Percentiles rank a stretch among this genome's conserved stretches.
These are phyloP conservation scores for Cossypha heuglini DNA, from an alignment of 2,797 vertebrate species.

Conservation along the genomic window DNA sequence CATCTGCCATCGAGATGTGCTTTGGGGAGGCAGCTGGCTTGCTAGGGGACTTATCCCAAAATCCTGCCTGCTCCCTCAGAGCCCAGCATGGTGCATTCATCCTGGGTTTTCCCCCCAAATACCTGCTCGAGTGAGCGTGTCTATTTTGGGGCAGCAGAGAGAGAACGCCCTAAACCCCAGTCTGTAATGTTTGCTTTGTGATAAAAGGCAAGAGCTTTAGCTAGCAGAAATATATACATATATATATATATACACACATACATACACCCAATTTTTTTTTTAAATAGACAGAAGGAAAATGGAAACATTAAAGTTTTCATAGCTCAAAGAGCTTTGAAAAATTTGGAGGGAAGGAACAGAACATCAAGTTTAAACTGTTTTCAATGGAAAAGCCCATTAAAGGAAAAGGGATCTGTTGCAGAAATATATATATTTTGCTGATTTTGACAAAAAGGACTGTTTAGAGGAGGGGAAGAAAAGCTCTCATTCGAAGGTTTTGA, in stretches of 20 bases:
- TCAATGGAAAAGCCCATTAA: background rate
- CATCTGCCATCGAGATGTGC: rapidly evolving
- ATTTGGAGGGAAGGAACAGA: background rate
- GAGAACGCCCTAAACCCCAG: background rate
- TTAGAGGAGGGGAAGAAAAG: background rate
- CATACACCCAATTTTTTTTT: background rate
- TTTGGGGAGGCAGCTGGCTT: background rate
- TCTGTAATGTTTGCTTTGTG: background rate
- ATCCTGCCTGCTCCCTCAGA: background rate
- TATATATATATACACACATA: background rate
- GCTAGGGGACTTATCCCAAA: background rate
- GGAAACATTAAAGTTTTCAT: background rate
- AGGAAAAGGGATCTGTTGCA: background rate
- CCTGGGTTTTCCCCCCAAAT: no score
- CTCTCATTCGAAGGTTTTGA: background rate
- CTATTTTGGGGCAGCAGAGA: background rate
- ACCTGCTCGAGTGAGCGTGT: background rate
- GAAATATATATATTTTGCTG: background rate
- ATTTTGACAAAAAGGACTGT: background rate
- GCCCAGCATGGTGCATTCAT: rapidly evolving
- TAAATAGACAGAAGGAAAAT: background rate
- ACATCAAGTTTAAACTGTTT: background rate
- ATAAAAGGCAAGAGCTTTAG: background rate
- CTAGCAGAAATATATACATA: background rate
- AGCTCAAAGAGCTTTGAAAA: background rate